These are phyloP conservation scores for Atethmia centrago DNA, from an alignment of 2,888 invertebrate genomes.

Conservation along the genomic window DNA sequence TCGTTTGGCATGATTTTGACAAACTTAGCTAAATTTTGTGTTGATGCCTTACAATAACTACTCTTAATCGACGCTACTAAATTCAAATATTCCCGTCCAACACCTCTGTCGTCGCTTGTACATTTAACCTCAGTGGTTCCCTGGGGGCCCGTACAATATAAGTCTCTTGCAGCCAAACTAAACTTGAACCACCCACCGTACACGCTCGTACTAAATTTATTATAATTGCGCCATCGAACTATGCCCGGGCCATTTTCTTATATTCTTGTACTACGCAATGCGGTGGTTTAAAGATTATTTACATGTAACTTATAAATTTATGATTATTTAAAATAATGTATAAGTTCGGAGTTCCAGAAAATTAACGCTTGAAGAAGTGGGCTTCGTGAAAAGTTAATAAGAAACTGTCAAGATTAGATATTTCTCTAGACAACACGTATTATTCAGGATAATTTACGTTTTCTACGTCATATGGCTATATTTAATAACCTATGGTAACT, in stretches of 20 bases:
- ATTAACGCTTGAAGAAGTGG: neutral
- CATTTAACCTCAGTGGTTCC: slow-evolving; percentile 68
- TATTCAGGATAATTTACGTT: no score
- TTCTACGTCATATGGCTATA: no score
- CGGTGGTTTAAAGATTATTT: slow-evolving; percentile 36
- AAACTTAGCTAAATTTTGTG: neutral
- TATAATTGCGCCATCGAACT: slow-evolving; percentile 76
- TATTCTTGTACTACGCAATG: slow-evolving; percentile 53
- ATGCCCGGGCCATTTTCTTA: slow-evolving; percentile 58
- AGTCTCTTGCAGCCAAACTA: slow-evolving; percentile 75
- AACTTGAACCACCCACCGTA: slow-evolving; percentile 68
- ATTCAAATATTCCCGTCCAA: slow-evolving; percentile 1
- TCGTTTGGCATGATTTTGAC: neutral
- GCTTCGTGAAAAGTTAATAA: neutral
- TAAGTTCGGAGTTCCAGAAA: slow-evolving; percentile 1
- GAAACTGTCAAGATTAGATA: neutral
- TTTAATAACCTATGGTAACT: no score
- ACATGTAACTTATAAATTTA: neutral
- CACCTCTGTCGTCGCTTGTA: slow-evolving; percentile 48
- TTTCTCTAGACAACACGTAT: neutral
- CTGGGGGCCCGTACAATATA: slow-evolving; percentile 74
- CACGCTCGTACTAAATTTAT: slow-evolving; percentile 75
- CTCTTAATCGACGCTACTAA: neutral
- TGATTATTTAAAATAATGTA: neutral
- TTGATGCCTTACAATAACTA: neutral